phyloP scores from a whole-genome alignment of 2,113 vertebrate species.

The Atherinomorus stipes region DNA sequence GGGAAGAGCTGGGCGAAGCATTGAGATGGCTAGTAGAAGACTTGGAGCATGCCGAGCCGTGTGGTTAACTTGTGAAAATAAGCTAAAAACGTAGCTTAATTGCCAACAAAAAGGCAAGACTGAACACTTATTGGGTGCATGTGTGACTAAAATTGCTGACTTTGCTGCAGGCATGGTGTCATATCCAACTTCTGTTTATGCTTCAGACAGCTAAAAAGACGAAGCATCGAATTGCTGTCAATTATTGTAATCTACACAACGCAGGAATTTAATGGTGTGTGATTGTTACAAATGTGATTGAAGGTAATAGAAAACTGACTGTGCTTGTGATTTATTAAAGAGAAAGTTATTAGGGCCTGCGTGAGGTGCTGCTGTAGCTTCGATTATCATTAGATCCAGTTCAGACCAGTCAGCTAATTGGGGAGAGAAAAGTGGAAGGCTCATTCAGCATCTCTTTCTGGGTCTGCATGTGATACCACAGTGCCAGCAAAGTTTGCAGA shows the following conservation, averaged over 20 bases:
- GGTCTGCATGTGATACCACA: background rate
- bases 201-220: conserved; percentile 26
- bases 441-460: conserved; percentile 32
- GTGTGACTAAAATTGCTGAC: conserved; percentile 45
- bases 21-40: conserved; percentile 31
- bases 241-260: conserved; percentile 23
- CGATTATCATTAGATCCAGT: conserved; percentile 66
- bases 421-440: conserved; percentile 28
- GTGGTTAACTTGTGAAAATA: conserved; percentile 35
- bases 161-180: conserved; percentile 11
- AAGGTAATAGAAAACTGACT: conserved; percentile 64
- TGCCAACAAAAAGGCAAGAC: conserved; percentile 35
- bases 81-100: conserved; percentile 12
- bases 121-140: conserved; percentile 13
- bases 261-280: conserved; percentile 39
- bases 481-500: too few species aligned
- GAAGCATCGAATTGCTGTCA: conserved; percentile 39
- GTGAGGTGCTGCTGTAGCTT: conserved; percentile 49
- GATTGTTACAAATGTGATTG: conserved; percentile 53
- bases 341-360: conserved; percentile 59
- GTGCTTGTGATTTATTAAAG: conserved; percentile 69
- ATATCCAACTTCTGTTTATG: conserved; percentile 14
- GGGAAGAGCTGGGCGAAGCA: conserved; percentile 59
- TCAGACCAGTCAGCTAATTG: conserved; percentile 68
- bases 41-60: background rate